Evolutionary conservation across 1,140 invertebrate species (phyloP).

Genomic region (Cataglyphis hispanica): DNA sequence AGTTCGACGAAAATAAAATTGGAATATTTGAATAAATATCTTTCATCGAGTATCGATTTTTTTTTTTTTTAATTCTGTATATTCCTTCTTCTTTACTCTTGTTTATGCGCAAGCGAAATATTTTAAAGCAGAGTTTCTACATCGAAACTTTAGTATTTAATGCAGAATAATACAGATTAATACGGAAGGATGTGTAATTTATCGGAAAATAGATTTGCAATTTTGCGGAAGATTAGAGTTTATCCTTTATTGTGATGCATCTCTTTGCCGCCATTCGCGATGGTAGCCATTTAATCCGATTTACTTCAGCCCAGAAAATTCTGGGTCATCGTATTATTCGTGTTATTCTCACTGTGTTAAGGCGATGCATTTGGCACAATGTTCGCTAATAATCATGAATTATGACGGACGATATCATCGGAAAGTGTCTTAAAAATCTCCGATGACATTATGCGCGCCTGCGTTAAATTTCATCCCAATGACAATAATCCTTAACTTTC

Average conservation of each 20-base stretch:
- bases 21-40: constrained; percentile 15
- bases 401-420: background rate
- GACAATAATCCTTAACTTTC: constrained; percentile 40
- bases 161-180: too few relatives aligned
- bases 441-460: constrained; percentile 4
- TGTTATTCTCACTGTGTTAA: background rate
- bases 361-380: constrained; percentile 35
- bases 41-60: too few relatives aligned
- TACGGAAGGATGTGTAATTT: background rate
- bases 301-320: background rate
- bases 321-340: constrained; percentile 19
- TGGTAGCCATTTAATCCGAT: constrained; percentile 8
- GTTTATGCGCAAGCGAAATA: background rate
- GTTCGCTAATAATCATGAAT: constrained; percentile 8
- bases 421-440: constrained; percentile 22
- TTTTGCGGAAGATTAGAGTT: constrained; percentile 2
- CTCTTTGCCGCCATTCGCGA: background rate
- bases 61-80: background rate
- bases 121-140: background rate
- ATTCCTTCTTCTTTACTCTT: background rate
- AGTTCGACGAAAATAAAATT: background rate
- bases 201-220: background rate
- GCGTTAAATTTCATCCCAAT: constrained; percentile 7
- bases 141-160: too few relatives aligned
- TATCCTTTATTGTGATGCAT: background rate